A percentile compares a stretch with the other conserved stretches of the same genome.
These are phyloP conservation scores for Hemithea aestivaria DNA, from an alignment of 2,888 invertebrate genomes.

Conservation along the genomic window DNA sequence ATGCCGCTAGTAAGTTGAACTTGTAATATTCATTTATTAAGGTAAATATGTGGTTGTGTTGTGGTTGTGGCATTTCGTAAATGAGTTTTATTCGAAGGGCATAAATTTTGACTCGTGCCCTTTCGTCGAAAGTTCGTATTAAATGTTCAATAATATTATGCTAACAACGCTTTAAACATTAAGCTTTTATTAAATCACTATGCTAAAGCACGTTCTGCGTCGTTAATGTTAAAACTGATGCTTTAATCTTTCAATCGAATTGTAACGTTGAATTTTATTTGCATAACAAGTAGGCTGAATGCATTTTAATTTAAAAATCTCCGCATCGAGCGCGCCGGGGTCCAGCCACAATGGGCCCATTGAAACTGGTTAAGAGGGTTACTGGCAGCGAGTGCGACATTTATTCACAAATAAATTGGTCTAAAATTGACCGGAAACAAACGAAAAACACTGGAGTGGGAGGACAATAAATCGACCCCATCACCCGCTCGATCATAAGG, in stretches of 20 bases:
- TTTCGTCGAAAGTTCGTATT: no score
- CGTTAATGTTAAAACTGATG: constrained; percentile 15
- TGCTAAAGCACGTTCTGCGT: constrained; percentile 18
- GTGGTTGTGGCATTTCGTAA: no score
- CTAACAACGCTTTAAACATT: no score
- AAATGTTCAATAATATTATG: no score
- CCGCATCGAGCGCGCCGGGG: constrained; percentile 27
- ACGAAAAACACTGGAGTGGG: constrained; percentile 54
- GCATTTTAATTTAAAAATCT: constrained; percentile 52
- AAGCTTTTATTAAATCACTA: neutral
- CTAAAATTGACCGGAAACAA: constrained; percentile 57
- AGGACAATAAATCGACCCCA: constrained; percentile 49
- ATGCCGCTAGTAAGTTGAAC: no score
- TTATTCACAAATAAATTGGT: constrained; percentile 50
- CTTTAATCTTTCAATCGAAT: constrained; percentile 29
- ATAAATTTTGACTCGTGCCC: no score
- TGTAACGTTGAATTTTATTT: constrained; percentile 36
- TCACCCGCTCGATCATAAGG: constrained; percentile 45
- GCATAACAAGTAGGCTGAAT: constrained; percentile 45
- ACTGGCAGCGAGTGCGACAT: constrained; percentile 38
- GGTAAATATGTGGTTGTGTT: no score
- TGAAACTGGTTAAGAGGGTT: constrained; percentile 40
- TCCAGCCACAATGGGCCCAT: constrained; percentile 41
- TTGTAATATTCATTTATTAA: no score
- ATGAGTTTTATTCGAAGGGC: no score